These are phyloP conservation scores for Cebus imitator DNA, from an alignment of 2,113 vertebrate genomes.

Conservation along the genomic window DNA sequence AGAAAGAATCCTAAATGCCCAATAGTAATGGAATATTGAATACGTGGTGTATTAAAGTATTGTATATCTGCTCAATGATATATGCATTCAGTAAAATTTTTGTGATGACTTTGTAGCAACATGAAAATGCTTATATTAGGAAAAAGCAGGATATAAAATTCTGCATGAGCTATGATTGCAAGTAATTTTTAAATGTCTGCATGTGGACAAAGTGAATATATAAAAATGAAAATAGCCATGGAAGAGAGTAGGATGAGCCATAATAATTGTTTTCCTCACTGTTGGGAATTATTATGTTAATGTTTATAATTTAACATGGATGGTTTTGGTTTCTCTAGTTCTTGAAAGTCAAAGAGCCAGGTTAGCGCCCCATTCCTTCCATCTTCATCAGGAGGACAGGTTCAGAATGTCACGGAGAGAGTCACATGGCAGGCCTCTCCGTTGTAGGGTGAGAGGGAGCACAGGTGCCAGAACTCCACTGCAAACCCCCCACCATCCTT, in stretches of 20 bases:
- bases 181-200: constrained; percentile 69
- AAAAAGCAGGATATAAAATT: constrained; percentile 56
- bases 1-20: neutral
- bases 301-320: neutral
- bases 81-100: constrained; percentile 65
- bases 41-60: constrained; percentile 39
- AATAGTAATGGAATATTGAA: neutral
- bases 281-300: constrained; percentile 6
- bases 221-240: constrained; percentile 50
- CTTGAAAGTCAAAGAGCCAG: constrained; percentile 17
- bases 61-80: constrained; percentile 15
- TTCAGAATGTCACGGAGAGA: neutral
- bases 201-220: constrained; percentile 42
- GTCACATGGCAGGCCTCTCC: neutral
- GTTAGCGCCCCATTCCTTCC: neutral
- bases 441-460: neutral
- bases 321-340: neutral
- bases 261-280: neutral
- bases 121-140: constrained; percentile 39
- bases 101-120: constrained; percentile 19
- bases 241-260: neutral
- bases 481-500: constrained; percentile 43
- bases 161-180: constrained; percentile 63
- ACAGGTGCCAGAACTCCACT: neutral
- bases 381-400: neutral